Conservation (phyloP, 1,140 invertebrate genomes). For the Harpegnathos saltator region DNA sequence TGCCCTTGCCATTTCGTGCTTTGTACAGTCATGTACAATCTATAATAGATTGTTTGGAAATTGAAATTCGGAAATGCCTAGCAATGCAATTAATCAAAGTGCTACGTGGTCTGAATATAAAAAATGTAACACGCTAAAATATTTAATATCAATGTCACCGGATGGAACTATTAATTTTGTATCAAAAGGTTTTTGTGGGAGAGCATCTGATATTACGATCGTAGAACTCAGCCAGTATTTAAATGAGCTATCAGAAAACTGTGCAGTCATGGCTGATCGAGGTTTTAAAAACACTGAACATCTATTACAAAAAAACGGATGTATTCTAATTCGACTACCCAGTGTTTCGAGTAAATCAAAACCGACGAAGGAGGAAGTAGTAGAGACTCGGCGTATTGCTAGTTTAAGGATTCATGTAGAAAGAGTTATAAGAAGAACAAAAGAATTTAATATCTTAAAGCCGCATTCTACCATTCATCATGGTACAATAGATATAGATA, state of each 20-base stretch:
- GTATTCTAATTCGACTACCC: too few species aligned
- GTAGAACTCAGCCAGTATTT: background rate
- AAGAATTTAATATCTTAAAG: too few species aligned
- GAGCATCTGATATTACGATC: background rate
- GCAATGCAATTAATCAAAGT: background rate
- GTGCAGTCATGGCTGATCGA: background rate
- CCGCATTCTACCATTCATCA: too few species aligned
- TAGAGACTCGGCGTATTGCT: too few species aligned
- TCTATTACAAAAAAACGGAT: background rate
- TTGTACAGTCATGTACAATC: background rate
- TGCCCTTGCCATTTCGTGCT: too few species aligned
- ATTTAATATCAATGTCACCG: conserved; percentile 2
- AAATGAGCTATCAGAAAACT: background rate
- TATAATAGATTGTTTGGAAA: conserved; percentile 5
- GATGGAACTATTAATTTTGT: conserved; percentile 1
- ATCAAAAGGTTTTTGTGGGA: background rate
- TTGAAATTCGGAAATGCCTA: background rate
- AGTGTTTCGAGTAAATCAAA: too few species aligned
- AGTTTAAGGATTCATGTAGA: too few species aligned
- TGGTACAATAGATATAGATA: too few species aligned
- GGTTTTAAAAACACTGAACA: conserved; percentile 1
- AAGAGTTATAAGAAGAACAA: too few species aligned
- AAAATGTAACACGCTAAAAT: conserved; percentile 12
- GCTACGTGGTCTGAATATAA: conserved; percentile 16
- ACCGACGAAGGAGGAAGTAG: too few species aligned